Evolutionary conservation across 2,888 invertebrate species (phyloP), one percentile per base, ranked within the genome.

Genomic region (Cerceris ruficornis): DNA sequence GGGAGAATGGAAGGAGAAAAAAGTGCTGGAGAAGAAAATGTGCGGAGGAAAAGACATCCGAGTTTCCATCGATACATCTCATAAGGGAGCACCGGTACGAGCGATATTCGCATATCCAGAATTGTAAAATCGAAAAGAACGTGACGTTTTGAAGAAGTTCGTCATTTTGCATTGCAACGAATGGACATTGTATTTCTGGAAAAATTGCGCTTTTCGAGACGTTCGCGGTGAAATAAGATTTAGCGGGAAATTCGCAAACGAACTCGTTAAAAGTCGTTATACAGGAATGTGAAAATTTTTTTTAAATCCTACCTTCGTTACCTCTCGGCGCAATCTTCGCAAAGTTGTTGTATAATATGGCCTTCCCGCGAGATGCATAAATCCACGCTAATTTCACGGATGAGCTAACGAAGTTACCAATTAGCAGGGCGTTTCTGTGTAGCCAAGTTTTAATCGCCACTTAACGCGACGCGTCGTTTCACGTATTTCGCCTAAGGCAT

Each of bases 361-460:
- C 39, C 61, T 62, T 41, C 41, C 54, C 49, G 54, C 58, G 58
- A 28, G 28, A 43, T 17, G 49, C 50, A 61, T 78, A 72, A 78
- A 76, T 77, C 79, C 17, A 39, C 54, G 59, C 62, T 66, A 59
- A 66, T 77, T 73, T 64, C 58, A n/a, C 46, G 52, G 14, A 55
- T 14, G 39, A 69, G 55, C 15, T 77, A 61, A 41, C 58, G 15
- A 68, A 76, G 55, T 77, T 78, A 42, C 60, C 61, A 78, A 76
- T 76, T 76, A 69, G 57, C 60, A 61, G 46, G 61, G 57, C 55
- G 17, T 41, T 49, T 6, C 60, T 14, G 67, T 52, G 67, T 39
- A 28, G 65, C 41, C 58, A 69, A 77, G 67, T 77, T 80, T 77
- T 74, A 74, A 74, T 74, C 74, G 77, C 11, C 64, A 39, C 62